These are phyloP conservation scores for Porites divaricata DNA, from an alignment of 92 coral and sea anemone species.

Conservation along the genomic window DNA sequence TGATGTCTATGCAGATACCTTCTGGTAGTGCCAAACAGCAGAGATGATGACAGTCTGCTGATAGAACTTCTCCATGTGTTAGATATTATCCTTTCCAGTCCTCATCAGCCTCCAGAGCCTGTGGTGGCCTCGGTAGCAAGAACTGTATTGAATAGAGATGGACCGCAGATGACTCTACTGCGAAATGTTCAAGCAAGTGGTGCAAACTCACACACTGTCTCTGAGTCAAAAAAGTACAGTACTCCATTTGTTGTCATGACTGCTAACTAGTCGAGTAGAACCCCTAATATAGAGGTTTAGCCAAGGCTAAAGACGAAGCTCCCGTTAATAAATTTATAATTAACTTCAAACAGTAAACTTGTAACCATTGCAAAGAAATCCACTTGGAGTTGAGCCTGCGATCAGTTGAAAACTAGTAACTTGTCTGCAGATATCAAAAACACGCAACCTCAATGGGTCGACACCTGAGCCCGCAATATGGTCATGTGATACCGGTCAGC, in stretches of 20 bases:
- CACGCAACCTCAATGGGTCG: too few species aligned
- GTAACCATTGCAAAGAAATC: too few species aligned
- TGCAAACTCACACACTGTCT: slow-evolving; percentile 62
- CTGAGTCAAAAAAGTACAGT: slow-evolving; percentile 85
- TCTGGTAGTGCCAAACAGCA: slow-evolving; percentile 87
- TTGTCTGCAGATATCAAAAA: too few species aligned
- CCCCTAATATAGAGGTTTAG: not conserved
- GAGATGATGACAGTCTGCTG: slow-evolving; percentile 87
- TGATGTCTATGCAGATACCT: slow-evolving; percentile 81
- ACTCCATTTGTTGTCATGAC: not conserved
- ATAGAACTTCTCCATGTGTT: slow-evolving; percentile 73
- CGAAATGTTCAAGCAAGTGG: slow-evolving; percentile 49
- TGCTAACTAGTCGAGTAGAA: not conserved
- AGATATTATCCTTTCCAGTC: slow-evolving; percentile 71
- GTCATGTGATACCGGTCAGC: too few species aligned
- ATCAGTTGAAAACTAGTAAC: too few species aligned
- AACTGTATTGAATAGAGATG: slow-evolving; percentile 71
- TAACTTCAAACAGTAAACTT: too few species aligned
- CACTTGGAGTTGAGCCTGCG: too few species aligned
- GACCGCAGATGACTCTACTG: slow-evolving; percentile 76
- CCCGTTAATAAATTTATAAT: not conserved
- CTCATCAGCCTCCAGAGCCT: slow-evolving; percentile 71
- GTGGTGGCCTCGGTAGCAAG: slow-evolving; percentile 95
- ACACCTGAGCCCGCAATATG: too few species aligned
- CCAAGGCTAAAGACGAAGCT: not conserved